Evolutionary conservation across 2,797 vertebrate species (phyloP).

Genomic region (Hippocampus kuda): DNA sequence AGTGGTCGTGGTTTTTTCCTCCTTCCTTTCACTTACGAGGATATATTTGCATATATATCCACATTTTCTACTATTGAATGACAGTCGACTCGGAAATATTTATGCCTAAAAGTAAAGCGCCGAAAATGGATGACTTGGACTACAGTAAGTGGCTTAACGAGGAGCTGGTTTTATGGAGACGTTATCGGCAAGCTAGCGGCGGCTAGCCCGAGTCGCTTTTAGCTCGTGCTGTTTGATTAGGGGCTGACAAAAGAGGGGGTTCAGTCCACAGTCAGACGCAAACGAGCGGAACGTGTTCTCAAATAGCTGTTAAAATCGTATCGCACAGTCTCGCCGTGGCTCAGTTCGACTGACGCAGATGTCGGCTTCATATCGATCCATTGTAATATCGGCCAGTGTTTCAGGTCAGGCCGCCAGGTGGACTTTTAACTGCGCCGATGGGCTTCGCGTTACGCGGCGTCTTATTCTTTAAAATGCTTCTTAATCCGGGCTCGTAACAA

Average conservation of each 20-base stretch:
- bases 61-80: slow-evolving; percentile 67
- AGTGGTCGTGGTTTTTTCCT: slow-evolving; percentile 31
- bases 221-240: slow-evolving; percentile 21
- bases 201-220: slow-evolving; percentile 34
- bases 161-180: slow-evolving; percentile 13
- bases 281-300: background rate
- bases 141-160: slow-evolving; percentile 66
- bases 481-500: background rate
- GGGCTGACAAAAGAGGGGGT: slow-evolving; percentile 6
- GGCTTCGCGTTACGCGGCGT: background rate
- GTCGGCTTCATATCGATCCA: slow-evolving; percentile 33
- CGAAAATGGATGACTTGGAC: slow-evolving; percentile 80
- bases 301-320: background rate
- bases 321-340: background rate
- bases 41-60: slow-evolving; percentile 74
- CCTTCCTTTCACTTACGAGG: slow-evolving; percentile 47
- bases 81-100: slow-evolving; percentile 77
- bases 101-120: slow-evolving; percentile 82
- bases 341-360: background rate
- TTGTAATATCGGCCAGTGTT: slow-evolving; percentile 4
- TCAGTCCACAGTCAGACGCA: background rate
- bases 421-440: background rate
- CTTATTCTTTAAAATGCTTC: background rate
- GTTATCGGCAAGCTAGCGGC: slow-evolving; percentile 23
- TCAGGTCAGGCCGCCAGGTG: slow-evolving; percentile 10